Evolutionary conservation across 1,140 invertebrate genomes (phyloP), one percentile per base, ranked within the genome.

Genomic region (Brachystomella parvula): DNA sequence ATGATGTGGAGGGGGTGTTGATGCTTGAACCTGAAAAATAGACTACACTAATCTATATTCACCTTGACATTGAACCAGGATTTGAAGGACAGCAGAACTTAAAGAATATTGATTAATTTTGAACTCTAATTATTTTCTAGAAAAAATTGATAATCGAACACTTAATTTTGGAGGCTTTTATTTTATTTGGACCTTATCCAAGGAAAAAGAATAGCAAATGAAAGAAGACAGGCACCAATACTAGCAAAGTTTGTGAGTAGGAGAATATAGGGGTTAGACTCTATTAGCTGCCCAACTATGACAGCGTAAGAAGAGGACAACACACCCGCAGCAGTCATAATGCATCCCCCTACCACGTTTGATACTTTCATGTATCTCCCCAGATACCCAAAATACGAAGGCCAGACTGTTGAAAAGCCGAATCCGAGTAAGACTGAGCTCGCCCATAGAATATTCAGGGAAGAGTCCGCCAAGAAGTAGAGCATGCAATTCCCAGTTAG

Each of bases 321-420:
- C 15, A 47, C 6, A 9, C 32, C 61, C 35, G 32, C 39, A 9
- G 19, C 39, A 19, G 31, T 9, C 2, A 44, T 47, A 9, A 62
- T 62, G 3, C 24, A 19, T 3, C 19, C 61, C 3, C 17, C 62
- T n/a, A 64, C 47, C 15, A 57, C 12, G 19, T 60, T 30, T 12
- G 62, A 57, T 9, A 64, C 47, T 30, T 59, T 12, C 26, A 64
- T 2, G 28, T 64, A 29, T 64, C 53, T 64, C 29, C 53, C 47
- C 26, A 64, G 26, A 31, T 28, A 56, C 9, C 21, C 62, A 47
- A 57, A 64, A 6, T 47, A 12, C 39, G 30, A 60, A n/a, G 62
- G 44, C 21, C 12, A 64, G 6, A 57, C 28, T 15, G 47, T 56
- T 12, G 62, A 64, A 28, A 49, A 60, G 2, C 62, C 62, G 2